A percentile compares a stretch with the other conserved stretches of the same genome.
Conservation (phyloP, 2,888 invertebrate genomes). For the Cylindroiulus punctatus region DNA sequence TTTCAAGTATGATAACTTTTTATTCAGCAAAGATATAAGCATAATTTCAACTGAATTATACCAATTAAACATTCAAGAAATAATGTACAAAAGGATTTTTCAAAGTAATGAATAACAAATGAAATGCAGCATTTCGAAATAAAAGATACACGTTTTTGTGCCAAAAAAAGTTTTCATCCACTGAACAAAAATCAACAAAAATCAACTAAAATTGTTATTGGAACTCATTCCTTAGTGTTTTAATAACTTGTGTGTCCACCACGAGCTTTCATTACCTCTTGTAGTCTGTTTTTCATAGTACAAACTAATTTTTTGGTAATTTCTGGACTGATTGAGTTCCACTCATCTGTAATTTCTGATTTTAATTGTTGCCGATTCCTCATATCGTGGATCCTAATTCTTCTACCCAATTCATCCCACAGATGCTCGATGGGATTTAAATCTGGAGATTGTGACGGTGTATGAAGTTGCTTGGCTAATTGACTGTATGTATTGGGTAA, state of each 20-base stretch:
- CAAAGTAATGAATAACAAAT: too few species aligned
- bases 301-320: not conserved
- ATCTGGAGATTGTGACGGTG: not conserved
- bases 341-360: not conserved
- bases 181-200: not conserved
- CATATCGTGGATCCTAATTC: not conserved
- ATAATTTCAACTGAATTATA: too few species aligned
- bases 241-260: conserved; percentile 6
- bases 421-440: conserved; percentile 4
- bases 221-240: too few species aligned
- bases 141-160: too few species aligned
- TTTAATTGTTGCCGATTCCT: not conserved
- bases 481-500: not conserved
- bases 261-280: not conserved
- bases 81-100: too few species aligned
- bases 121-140: too few species aligned
- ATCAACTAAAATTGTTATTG: not conserved
- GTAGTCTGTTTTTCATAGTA: not conserved
- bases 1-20: too few species aligned
- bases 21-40: too few species aligned
- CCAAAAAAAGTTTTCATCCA: not conserved
- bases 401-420: not conserved
- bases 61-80: too few species aligned
- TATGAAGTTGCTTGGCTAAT: not conserved
- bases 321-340: not conserved